Evolutionary conservation across 2,113 vertebrate genomes (phyloP).

Genomic region (Carollia perspicillata): DNA sequence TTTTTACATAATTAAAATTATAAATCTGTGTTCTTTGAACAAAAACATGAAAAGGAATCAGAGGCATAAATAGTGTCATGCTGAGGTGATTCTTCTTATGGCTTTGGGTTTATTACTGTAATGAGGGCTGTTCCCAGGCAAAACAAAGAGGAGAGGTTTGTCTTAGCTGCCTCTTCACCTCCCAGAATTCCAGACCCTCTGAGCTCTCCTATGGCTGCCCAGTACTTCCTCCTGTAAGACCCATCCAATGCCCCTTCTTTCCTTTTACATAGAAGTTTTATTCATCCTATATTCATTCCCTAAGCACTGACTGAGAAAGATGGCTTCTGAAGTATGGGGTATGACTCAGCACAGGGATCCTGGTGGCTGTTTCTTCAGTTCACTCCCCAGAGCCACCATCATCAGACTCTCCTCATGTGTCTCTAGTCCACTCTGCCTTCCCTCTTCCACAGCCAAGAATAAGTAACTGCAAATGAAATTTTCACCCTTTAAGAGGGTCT

Average conservation of each 20-base stretch:
- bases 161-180: background rate
- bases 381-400: too few species aligned
- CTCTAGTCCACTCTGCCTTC: too few species aligned
- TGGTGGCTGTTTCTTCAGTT: too few species aligned
- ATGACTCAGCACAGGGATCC: too few species aligned
- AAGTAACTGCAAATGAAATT: too few species aligned
- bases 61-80: constrained; percentile 72
- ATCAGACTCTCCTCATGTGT: too few species aligned
- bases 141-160: constrained; percentile 3
- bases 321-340: too few species aligned
- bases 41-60: constrained; percentile 70
- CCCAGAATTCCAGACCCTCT: background rate
- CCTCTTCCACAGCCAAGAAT: too few species aligned
- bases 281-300: background rate
- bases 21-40: constrained; percentile 80
- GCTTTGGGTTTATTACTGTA: constrained; percentile 42
- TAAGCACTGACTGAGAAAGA: background rate
- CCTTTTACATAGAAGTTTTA: constrained; percentile 12
- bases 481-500: too few species aligned
- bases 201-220: background rate
- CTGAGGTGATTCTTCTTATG: constrained; percentile 50
- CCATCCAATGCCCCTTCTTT: background rate
- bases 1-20: constrained; percentile 82
- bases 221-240: background rate
- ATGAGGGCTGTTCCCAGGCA: background rate